Evolutionary conservation across 2,113 vertebrate species (phyloP), one percentile per base, ranked within the genome.

Genomic region (Pleuronectes platessa): DNA sequence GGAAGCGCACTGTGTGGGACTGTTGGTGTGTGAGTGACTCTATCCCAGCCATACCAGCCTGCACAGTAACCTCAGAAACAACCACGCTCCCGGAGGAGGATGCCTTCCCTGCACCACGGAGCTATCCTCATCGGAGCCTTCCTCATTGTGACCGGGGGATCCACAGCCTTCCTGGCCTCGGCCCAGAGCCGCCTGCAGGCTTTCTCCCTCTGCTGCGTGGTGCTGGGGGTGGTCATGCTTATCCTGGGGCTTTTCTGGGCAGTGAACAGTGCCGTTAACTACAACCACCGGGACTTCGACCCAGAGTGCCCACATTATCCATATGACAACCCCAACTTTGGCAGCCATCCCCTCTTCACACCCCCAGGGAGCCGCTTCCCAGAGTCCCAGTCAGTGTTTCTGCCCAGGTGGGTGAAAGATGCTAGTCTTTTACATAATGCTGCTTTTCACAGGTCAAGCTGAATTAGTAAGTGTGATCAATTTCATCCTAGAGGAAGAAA

Each of bases 191-290:
- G 90, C 42, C 74, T 95, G 71, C 94, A 95, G 81, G 92, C 94
- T n/a, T 95, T 95, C 89, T 94, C 93, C 17, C 90, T 95, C 37
- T 95, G 94, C 78, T 94, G 94, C n/a, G 93, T 95, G 87, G 93
- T 94, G 73, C 89, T 95, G 31, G 94, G 94, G 66, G 94, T 94
- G 49, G 82, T 95, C 70, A 91, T 95, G 93, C 93, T 95, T 68
- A 93, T 95, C 69, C 84, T 95, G 65, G 94, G 94, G 45, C 85
- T 95, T 3, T 94, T 94, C 67, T 95, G 94, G 94, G 94, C 94
- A 13, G 94, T 95, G 93, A 95, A 94, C 84, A 90, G 71, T 78
- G 75, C 79, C n/a, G 21, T 68, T 23, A 88, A 88, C 92, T 87
- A 92, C 84, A 90, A 86, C 82, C 90, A 86, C 27, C 74, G 51